Evolutionary conservation across 2,888 invertebrate genomes (phyloP), one percentile per base, ranked within the genome.

Genomic region (Linnaemya vulpina): DNA sequence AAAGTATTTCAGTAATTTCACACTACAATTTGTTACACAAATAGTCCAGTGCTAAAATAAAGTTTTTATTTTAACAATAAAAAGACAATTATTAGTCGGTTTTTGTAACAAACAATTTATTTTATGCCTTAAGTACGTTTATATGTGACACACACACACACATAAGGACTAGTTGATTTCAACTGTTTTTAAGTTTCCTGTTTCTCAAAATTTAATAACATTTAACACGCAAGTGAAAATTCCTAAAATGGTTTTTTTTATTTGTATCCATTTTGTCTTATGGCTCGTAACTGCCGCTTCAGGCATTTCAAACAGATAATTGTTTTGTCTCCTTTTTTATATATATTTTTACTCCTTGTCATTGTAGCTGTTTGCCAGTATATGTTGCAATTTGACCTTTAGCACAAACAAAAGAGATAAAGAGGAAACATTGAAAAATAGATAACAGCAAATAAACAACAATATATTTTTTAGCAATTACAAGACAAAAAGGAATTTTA

Each of bases 201-300:
- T 63, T 75, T 75, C 15, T 40, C 71, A 15, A 38, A 43, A 65
- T 71, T 84, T 71, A 84, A 43, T 84, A 71, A 40, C 79, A 79
- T 80, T 84, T 76, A 84, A 58, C 79, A 84, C 79, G 84, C 79
- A 84, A 75, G 53, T 76, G 75, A 46, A 76, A 79, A 76, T 79
- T 67, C 17, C 35, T 73, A 7, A 73, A 79, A 58, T 67, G 65
- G 58, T 73, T 70, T 71, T 58, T n/a, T 10, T 62, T 22, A 13
- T 5, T 30, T 30, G 5, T 30, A 3, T 30, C 30, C 30, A 55
- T 15, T 20, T 51, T 20, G 17, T 65, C 13, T 51, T 38, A 7
- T 51, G 40, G 53, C 55, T 43, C 13, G 1, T 65, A 30, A 49
- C 20, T 46, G 40, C 25, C 51, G 25, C 43, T 73, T 46, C 15